Evolutionary conservation across 37 sponge, comb jelly and placozoan species (phyloP), one percentile per base, ranked within the genome.

Genomic region (Dysidea cf. avara): DNA sequence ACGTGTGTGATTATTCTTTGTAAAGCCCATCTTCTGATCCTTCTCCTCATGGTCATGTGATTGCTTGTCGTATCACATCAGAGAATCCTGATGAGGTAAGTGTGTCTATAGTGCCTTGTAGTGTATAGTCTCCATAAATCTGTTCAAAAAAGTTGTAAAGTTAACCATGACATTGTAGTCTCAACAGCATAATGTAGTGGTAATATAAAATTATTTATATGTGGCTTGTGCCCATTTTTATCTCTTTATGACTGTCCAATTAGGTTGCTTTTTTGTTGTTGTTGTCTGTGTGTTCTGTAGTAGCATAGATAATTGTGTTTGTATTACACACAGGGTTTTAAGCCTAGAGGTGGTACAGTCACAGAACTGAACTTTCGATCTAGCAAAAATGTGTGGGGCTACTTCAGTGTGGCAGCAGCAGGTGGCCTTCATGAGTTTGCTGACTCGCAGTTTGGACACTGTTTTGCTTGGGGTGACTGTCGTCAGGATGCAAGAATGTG

Each of bases 381-480:
- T 61, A 94, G 86, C 64, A 87, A 88, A 79, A 94, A 97, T 50
- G 99, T 97, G 46, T 97, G 99, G 99, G 99, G 94, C 9, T 97
- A 97, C 86, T 97, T 97, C 85, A 94, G 95, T 71, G 95, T 97
- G 67, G 69, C 85, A 25, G 95, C 95, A 2, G 76, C 92, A n/a
- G 99, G 99, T 11, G 94, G 94, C n/a, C 89, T 97, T 16, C 99
- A 97, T 58, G 99, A 97, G 80, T 97, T 83, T 77, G 99, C 99
- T 0, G 99, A 97, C 70, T 94, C 95, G 1, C 99, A 97, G 84
- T 97, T 97, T 81, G 99, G 99, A 16, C 99, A 97, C 68, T 87
- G 88, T 40, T 97, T 97, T 74, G 79, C 88, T 38, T 97, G 99
- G 99, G 99, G 99, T 66, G 99, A 97, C 77, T 83, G 78, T 12